These are phyloP conservation scores for Tadarida brasiliensis DNA, from an alignment of 2,797 vertebrate genomes.

Conservation along the genomic window DNA sequence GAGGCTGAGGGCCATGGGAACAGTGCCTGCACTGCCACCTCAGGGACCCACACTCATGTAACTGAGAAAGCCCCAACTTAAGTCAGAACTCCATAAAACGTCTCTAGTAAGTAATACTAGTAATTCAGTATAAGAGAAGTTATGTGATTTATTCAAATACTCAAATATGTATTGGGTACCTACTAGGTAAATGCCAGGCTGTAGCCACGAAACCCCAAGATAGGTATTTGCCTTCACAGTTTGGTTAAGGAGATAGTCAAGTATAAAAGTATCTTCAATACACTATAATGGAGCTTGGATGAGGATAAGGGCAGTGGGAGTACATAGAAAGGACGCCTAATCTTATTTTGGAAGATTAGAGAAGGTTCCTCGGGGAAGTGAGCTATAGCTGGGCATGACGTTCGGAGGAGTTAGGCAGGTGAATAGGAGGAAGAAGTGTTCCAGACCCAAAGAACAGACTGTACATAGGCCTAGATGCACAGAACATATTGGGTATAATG, in stretches of 20 bases:
- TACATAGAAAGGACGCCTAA: not conserved
- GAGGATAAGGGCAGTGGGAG: not conserved
- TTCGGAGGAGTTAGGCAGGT: not conserved
- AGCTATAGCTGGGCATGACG: not conserved
- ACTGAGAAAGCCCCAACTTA: slow-evolving; percentile 8
- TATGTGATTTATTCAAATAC: slow-evolving; percentile 1
- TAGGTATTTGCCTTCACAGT: not conserved
- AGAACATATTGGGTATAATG: not conserved
- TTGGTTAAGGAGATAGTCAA: not conserved
- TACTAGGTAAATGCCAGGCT: not conserved
- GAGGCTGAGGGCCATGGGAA: not conserved
- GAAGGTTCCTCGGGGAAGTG: not conserved
- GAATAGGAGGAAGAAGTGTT: not conserved
- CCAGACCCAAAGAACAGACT: not conserved
- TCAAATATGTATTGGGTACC: not conserved
- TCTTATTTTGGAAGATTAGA: not conserved
- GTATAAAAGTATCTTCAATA: not conserved
- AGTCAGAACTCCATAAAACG: not conserved
- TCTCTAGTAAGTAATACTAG: not conserved
- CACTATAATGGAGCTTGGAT: not conserved
- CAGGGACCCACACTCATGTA: not conserved
- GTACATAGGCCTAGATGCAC: not conserved
- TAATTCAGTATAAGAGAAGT: not conserved
- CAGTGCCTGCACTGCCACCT: not conserved
- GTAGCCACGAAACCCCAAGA: not conserved